These are phyloP conservation scores for Neosilurus mollespiculum DNA, from an alignment of 2,797 vertebrate species.

Conservation along the genomic window DNA sequence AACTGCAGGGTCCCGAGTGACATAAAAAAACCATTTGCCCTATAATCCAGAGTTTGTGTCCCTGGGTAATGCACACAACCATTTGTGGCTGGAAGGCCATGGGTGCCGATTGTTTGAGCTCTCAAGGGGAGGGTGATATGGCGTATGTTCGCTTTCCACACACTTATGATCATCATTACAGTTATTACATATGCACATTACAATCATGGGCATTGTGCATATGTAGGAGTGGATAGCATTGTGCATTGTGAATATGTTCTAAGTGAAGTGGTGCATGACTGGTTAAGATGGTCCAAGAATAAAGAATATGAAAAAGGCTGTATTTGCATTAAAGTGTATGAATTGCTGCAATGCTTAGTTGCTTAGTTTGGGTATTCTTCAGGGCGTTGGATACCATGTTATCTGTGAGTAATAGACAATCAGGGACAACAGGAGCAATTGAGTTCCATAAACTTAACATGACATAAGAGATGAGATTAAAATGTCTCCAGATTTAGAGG, in stretches of 20 bases:
- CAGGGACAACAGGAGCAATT: not conserved
- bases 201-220: not conserved
- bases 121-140: no score
- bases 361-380: not conserved
- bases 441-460: not conserved
- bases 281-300: not conserved
- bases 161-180: no score
- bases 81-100: no score
- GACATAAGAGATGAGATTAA: not conserved
- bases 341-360: not conserved
- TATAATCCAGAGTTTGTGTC: no score
- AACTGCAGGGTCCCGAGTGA: not conserved
- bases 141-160: no score
- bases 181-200: no score
- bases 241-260: not conserved
- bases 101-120: no score
- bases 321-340: slow-evolving; percentile 36
- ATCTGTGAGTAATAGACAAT: not conserved
- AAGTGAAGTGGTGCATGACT: not conserved
- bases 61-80: no score
- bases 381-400: not conserved
- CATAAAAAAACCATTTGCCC: no score
- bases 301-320: not conserved
- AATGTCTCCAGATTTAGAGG: not conserved
- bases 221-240: not conserved